Percentiles rank a stretch among this genome's conserved stretches.
These are phyloP conservation scores for Cryptophagus acutangulus DNA, from an alignment of 2,888 invertebrate genomes.

Conservation along the genomic window DNA sequence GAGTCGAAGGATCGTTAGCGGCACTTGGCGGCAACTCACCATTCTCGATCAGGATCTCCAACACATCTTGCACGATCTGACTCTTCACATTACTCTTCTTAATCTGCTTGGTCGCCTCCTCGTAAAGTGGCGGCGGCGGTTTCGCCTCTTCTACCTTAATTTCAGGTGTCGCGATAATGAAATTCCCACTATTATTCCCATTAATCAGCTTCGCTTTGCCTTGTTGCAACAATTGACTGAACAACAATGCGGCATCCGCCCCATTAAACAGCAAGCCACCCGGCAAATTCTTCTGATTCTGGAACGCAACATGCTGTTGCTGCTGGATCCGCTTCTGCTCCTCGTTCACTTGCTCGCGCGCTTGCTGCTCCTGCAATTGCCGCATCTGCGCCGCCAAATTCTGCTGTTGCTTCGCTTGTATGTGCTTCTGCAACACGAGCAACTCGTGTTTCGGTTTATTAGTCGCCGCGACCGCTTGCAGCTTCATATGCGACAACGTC, in stretches of 20 bases:
- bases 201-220: constrained; percentile 49
- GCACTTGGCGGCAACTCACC: constrained; percentile 89
- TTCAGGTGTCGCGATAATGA: constrained; percentile 38
- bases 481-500: constrained; percentile 70
- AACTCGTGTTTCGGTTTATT: constrained; percentile 44
- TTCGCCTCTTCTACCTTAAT: constrained; percentile 43
- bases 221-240: constrained; percentile 51
- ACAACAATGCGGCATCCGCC: constrained; percentile 52
- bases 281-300: constrained; percentile 46
- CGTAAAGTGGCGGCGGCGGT: constrained; percentile 60
- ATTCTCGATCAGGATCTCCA: constrained; percentile 89
- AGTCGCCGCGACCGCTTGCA: constrained; percentile 56
- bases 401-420: constrained; percentile 51
- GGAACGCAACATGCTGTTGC: constrained; percentile 48
- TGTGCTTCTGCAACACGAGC: constrained; percentile 42
- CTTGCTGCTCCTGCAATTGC: constrained; percentile 60
- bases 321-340: constrained; percentile 52
- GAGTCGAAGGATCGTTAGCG: constrained; percentile 64
- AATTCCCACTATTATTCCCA: constrained; percentile 54
- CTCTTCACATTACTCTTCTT: constrained; percentile 56
- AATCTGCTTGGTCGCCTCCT: constrained; percentile 70
- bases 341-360: constrained; percentile 47
- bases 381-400: constrained; percentile 53
- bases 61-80: constrained; percentile 84
- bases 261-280: constrained; percentile 62